Conservation (phyloP, 2,888 invertebrate genomes). For the Polymixis flavicincta region DNA sequence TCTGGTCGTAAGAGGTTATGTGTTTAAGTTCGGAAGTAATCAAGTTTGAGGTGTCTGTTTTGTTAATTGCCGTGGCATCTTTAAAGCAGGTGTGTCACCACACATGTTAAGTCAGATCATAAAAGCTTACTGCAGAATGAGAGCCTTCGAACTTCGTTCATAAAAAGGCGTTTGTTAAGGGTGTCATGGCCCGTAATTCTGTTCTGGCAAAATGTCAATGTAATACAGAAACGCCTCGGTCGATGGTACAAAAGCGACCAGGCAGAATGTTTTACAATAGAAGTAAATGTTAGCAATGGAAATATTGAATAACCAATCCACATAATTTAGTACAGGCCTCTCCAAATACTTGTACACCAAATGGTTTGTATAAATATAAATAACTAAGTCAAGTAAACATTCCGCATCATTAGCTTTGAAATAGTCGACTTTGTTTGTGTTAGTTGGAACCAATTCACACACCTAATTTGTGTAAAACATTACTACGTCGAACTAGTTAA, state of each 20-base stretch:
- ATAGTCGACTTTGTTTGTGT: slow-evolving; percentile 53
- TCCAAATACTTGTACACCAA: slow-evolving; percentile 39
- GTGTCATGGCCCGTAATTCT: too few relatives aligned
- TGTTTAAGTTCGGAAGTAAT: slow-evolving; percentile 47
- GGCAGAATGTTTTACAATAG: neutral
- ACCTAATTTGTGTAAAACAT: slow-evolving; percentile 43
- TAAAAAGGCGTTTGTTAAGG: too few relatives aligned
- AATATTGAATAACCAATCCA: slow-evolving; percentile 43
- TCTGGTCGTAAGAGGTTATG: slow-evolving; percentile 68
- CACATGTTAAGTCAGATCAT: neutral
- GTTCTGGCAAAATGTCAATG: too few relatives aligned
- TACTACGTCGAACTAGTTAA: slow-evolving; percentile 20
- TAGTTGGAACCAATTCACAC: slow-evolving; percentile 46
- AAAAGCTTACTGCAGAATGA: neutral
- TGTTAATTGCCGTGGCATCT: slow-evolving; percentile 12
- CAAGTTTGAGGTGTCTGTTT: slow-evolving; percentile 43
- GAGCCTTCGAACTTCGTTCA: too few relatives aligned
- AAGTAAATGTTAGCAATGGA: slow-evolving; percentile 3
- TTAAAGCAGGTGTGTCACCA: neutral
- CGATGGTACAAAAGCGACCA: neutral
- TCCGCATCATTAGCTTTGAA: slow-evolving; percentile 49
- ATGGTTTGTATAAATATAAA: slow-evolving; percentile 53
- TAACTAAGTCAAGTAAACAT: slow-evolving; percentile 47
- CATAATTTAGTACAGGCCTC: slow-evolving; percentile 24
- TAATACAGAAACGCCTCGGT: too few relatives aligned